phyloP scores from a whole-genome alignment of 2,888 invertebrate species.

The Lasioglossum morio region DNA sequence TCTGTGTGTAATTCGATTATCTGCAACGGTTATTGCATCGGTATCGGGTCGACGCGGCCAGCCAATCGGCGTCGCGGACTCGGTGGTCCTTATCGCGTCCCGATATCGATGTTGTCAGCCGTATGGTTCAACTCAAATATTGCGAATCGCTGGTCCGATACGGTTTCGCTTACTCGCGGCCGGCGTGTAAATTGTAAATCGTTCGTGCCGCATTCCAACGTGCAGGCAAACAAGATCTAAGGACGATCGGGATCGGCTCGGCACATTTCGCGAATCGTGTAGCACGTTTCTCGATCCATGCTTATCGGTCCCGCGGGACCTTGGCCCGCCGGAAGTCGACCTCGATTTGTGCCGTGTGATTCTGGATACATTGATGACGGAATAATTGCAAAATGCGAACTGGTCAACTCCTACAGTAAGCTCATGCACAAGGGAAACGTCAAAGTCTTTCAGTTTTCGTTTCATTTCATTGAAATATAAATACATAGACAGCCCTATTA shows the following conservation, averaged over 20 bases:
- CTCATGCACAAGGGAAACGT: too few species aligned
- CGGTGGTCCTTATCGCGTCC: slow-evolving; percentile 57
- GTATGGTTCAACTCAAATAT: slow-evolving; percentile 71
- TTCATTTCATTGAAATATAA: too few species aligned
- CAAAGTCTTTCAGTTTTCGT: too few species aligned
- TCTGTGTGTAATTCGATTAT: slow-evolving; percentile 71
- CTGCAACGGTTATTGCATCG: slow-evolving; percentile 67
- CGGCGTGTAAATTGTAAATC: slow-evolving; percentile 41
- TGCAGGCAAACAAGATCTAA: slow-evolving; percentile 51
- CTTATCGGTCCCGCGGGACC: slow-evolving; percentile 33
- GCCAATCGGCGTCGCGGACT: slow-evolving; percentile 47
- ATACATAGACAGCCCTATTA: too few species aligned
- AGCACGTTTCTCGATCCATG: slow-evolving; percentile 22
- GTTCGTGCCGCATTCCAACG: background rate
- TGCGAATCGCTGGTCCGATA: slow-evolving; percentile 63
- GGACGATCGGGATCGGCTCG: background rate
- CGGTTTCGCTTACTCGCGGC: slow-evolving; percentile 46
- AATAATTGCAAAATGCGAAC: background rate
- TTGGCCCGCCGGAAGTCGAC: slow-evolving; percentile 7
- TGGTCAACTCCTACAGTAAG: background rate
- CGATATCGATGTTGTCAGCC: slow-evolving; percentile 64
- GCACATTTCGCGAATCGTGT: slow-evolving; percentile 22
- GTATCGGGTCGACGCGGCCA: slow-evolving; percentile 39
- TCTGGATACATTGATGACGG: background rate
- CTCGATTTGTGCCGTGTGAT: slow-evolving; percentile 12